Evolutionary conservation across 2,888 invertebrate genomes (phyloP).

Genomic region (Chironomus tentans): DNA sequence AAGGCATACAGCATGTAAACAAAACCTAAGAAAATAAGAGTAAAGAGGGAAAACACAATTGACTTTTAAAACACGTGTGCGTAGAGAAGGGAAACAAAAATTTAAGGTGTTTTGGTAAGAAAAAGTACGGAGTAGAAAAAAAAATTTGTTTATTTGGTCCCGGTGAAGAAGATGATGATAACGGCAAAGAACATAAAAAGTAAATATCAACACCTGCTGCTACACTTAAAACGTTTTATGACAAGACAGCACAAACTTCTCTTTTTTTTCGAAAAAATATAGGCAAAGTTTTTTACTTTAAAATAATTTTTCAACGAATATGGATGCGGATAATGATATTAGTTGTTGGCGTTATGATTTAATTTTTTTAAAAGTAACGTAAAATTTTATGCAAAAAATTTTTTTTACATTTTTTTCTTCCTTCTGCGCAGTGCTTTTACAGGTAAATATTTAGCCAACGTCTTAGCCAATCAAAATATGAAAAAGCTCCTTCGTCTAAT

Average conservation of each 20-base stretch:
- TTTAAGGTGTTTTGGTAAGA: neutral
- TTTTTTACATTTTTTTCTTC: neutral
- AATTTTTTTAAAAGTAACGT: neutral
- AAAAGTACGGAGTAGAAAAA: neutral
- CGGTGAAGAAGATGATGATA: slow-evolving; percentile 12
- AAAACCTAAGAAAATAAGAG: neutral
- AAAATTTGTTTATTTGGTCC: slow-evolving; percentile 23
- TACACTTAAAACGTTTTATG: slow-evolving; percentile 21
- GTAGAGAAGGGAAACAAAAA: neutral
- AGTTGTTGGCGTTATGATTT: neutral
- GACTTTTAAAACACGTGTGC: slow-evolving; percentile 12
- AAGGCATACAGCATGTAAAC: neutral
- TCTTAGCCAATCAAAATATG: slow-evolving; percentile 20
- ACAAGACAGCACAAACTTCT: neutral
- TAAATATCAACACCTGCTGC: slow-evolving; percentile 24
- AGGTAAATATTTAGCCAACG: neutral
- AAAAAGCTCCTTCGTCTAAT: neutral
- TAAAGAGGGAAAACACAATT: neutral
- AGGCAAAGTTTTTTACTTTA: neutral
- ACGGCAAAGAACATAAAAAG: slow-evolving; percentile 19
- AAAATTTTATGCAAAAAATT: neutral
- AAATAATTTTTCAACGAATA: neutral
- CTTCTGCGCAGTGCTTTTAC: slow-evolving; percentile 21
- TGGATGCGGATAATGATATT: too few species aligned
- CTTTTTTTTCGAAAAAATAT: neutral